A percentile compares a stretch with the other conserved stretches of the same genome.
These are phyloP conservation scores for Balaenoptera acutorostrata DNA, from an alignment of 2,113 vertebrate species.

Conservation along the genomic window DNA sequence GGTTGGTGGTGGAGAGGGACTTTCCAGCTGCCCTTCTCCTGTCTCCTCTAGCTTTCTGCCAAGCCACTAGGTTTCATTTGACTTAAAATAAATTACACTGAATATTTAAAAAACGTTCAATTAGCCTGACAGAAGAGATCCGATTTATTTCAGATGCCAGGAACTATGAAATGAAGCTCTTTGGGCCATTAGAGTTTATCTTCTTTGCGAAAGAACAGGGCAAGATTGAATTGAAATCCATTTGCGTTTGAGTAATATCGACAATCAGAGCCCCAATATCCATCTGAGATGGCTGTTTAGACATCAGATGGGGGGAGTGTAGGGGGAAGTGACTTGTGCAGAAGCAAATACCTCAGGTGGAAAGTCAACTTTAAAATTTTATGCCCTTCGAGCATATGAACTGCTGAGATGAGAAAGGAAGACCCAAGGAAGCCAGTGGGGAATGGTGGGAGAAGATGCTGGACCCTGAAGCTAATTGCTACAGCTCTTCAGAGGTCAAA, in stretches of 20 bases:
- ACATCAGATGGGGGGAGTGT: neutral
- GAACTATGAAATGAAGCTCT: slow-evolving; percentile 24
- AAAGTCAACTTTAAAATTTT: slow-evolving; percentile 49
- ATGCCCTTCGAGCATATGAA: neutral
- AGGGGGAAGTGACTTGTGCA: neutral
- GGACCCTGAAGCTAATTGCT: slow-evolving; percentile 77
- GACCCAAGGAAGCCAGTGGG: slow-evolving; percentile 20
- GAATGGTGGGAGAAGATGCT: slow-evolving; percentile 40
- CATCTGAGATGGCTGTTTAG: slow-evolving; percentile 26
- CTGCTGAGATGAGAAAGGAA: neutral
- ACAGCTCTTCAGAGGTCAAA: slow-evolving; percentile 79
- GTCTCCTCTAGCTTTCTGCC: slow-evolving; percentile 9
- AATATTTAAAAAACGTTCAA: slow-evolving; percentile 56
- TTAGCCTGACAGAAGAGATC: slow-evolving; percentile 44
- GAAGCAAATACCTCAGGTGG: neutral
- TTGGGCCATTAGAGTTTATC: slow-evolving; percentile 26
- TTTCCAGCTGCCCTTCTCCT: neutral
- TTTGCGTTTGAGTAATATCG: slow-evolving; percentile 32
- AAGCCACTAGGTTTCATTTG: slow-evolving; percentile 33
- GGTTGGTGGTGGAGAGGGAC: neutral
- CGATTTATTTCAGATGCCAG: slow-evolving; percentile 35
- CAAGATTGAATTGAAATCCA: slow-evolving; percentile 55
- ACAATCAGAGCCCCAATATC: slow-evolving; percentile 22
- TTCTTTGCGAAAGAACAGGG: slow-evolving; percentile 16
- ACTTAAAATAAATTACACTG: slow-evolving; percentile 51